These are phyloP conservation scores for Isurus oxyrinchus DNA, from an alignment of 2,113 vertebrate species.

Conservation along the genomic window DNA sequence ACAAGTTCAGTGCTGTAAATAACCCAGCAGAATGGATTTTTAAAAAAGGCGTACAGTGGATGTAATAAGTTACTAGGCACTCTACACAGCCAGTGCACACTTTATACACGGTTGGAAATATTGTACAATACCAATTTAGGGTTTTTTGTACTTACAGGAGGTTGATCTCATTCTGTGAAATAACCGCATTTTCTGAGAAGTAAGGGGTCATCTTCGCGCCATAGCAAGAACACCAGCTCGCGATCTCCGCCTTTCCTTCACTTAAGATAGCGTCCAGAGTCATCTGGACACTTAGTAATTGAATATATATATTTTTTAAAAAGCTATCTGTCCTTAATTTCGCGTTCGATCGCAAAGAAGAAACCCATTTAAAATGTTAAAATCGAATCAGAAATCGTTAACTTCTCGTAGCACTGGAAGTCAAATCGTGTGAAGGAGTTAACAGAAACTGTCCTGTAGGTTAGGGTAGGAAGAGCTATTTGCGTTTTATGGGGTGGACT, in stretches of 20 bases:
- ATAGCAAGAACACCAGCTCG: conserved; percentile 62
- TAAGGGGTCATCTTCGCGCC: conserved; percentile 81
- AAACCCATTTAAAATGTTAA: neutral
- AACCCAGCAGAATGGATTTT: neutral
- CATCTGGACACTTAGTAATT: conserved; percentile 49
- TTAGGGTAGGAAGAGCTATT: neutral
- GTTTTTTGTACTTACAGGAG: conserved; percentile 75
- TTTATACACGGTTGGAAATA: neutral
- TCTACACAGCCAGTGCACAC: neutral
- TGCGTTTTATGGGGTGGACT: neutral
- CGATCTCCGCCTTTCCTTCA: conserved; percentile 53
- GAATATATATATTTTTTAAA: neutral
- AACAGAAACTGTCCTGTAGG: neutral
- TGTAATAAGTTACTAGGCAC: neutral
- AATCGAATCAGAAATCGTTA: neutral
- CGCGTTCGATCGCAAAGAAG: neutral
- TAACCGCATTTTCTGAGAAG: conserved; percentile 80
- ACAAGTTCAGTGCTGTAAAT: neutral
- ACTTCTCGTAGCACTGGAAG: neutral
- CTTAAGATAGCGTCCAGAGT: conserved; percentile 59
- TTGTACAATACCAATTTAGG: neutral
- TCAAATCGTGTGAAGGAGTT: neutral
- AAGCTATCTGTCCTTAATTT: neutral
- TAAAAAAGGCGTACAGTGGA: neutral
- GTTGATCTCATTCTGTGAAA: conserved; percentile 79